phyloP scores from a whole-genome alignment of 35 echinoderm and acorn worm species.

The Ophioderma brevispina region DNA sequence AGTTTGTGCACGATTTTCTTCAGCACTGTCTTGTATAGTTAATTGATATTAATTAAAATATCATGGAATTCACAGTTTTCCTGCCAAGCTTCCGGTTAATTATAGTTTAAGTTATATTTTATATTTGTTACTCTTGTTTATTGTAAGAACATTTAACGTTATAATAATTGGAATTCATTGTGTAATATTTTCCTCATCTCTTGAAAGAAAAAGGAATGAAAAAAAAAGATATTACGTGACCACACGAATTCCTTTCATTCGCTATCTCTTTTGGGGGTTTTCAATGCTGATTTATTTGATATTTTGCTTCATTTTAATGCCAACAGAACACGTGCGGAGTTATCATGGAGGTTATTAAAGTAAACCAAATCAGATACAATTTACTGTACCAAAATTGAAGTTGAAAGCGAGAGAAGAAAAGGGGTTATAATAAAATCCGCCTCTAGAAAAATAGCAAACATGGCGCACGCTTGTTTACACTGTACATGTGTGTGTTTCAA shows the following conservation, averaged over 20 bases:
- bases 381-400: background rate
- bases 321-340: background rate
- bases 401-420: background rate
- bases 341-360: background rate
- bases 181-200: no score
- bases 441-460: background rate
- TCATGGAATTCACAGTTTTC: background rate
- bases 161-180: no score
- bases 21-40: background rate
- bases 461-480: background rate
- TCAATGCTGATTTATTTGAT: slow-evolving; percentile 2
- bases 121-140: background rate
- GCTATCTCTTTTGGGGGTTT: background rate
- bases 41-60: background rate
- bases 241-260: background rate
- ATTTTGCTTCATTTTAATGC: background rate
- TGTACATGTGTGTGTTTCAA: background rate
- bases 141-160: no score
- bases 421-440: background rate
- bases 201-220: background rate
- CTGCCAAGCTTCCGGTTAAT: no score
- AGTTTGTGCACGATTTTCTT: background rate
- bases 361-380: background rate
- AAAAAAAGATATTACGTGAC: background rate
- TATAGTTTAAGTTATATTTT: no score